Base-by-base conservation (phyloP, 2,113 vertebrate genomes). In the Nibea albiflora region DNA sequence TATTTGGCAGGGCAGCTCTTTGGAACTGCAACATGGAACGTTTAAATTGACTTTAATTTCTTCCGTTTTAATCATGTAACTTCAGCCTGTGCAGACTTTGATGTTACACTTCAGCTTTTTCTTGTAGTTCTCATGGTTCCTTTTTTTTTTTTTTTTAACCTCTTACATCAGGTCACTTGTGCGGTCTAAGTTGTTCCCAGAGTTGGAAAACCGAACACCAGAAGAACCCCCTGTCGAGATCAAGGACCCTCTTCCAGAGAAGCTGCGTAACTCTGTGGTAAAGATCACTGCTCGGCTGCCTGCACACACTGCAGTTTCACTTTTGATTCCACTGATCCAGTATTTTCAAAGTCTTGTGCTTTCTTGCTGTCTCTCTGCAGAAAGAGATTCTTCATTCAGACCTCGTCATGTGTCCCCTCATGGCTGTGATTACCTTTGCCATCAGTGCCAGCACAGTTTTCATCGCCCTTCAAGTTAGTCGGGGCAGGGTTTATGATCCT, bases 391-490 rank as follows among this genome's bases (percentile, higher is more conserved):
- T 98, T 64, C 96, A 98, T 83, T 98, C 97, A 0, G 97, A 98
- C 86, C 92, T 98, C 19, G 96, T 98, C 79, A 96, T 98, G 95
- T 98, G 97, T 69, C 92, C 95, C 52, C 95, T 98, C 62, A 96
- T 97, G 62, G 96, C 97, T 0, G 95, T 98, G 56, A 96, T 98
- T 39, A 97, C 96, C 62, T 98, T 98, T 1, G 97, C 97, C 86
- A 94, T 98, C 92, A 97, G 96, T 69, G 97, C 96, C 93, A 98
- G 97, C 95, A 98, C 97, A 0, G 97, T 98, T 85, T 98, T 98
- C 89, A 96, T 98, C 16, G 97, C 96, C 71, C 92, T 98, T 73
- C 96, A 97, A 93, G 97, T 98, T 52, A 52, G 95, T 89, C 12
- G 20, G n/a, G 62, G 31, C n/a, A 20, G 9, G 5, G 4, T 63